phyloP scores from a whole-genome alignment of 2,797 vertebrate species.

The Enteromius anoplus region DNA sequence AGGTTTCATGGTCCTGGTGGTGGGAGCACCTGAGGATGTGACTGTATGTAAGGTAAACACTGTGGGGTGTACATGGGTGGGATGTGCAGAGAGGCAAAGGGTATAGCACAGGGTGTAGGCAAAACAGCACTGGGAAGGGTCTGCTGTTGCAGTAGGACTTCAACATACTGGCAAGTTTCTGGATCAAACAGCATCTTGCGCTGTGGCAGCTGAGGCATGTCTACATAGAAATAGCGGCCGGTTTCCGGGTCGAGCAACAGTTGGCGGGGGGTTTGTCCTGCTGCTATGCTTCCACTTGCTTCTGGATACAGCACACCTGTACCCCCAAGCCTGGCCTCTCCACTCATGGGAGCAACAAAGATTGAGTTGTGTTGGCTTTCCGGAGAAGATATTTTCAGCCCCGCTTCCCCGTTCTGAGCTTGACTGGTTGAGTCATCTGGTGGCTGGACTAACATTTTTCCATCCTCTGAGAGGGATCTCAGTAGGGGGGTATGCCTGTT shows the following conservation, averaged over 20 bases:
- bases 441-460: constrained; percentile 37
- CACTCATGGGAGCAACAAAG: constrained; percentile 48
- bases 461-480: constrained; percentile 49
- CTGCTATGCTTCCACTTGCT: constrained; percentile 49
- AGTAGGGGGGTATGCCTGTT: constrained; percentile 40
- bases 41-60: constrained; percentile 71
- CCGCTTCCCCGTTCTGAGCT: constrained; percentile 32
- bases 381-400: constrained; percentile 46
- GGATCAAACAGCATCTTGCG: constrained; percentile 86
- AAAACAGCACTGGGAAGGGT: constrained; percentile 62
- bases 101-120: constrained; percentile 67
- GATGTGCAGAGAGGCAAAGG: constrained; percentile 62
- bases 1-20: constrained; percentile 59
- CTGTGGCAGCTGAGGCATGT: constrained; percentile 74
- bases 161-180: constrained; percentile 86
- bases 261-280: constrained; percentile 59
- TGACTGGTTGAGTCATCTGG: constrained; percentile 38
- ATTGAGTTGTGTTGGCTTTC: constrained; percentile 54
- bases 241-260: constrained; percentile 80
- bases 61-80: constrained; percentile 68
- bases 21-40: constrained; percentile 55
- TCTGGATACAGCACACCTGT: constrained; percentile 59
- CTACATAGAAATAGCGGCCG: constrained; percentile 80
- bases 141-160: constrained; percentile 80
- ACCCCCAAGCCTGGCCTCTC: constrained; percentile 26